Evolutionary conservation across 2,888 invertebrate species (phyloP), one percentile per base, ranked within the genome.

Genomic region (Hirtodrosophila alboralis): DNA sequence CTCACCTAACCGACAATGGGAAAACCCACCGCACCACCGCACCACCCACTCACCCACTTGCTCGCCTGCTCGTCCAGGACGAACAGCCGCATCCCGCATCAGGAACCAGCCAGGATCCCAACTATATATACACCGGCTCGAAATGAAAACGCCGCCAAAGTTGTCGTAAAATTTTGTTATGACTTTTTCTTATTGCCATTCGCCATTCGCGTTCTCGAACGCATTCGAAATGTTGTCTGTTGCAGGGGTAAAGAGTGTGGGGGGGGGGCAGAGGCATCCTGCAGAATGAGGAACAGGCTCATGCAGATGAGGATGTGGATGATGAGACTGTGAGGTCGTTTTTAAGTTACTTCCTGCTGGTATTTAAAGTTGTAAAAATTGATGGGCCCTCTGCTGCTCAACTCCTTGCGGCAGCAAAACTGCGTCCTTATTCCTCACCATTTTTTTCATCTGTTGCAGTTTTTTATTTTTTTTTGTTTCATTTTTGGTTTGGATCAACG

Each of bases 161-260:
- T 81, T 86, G 87, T 87, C 85, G 77, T 85, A 86, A 85, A 85
- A 85, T 85, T 86, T 86, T 84, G 83, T 85, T 85, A 85, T 86
- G 87, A 86, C 85, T 87, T 75, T 83, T 86, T 86, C 77, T 86
- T 80, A 81, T 85, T 83, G 80, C 84, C 69, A 54, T 68, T 69
- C 69, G 51, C 62, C 53, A 58, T 63, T 69, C 68, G 65, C 49
- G 60, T 69, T 71, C 72, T 71, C 62, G 58, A 71, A 68, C 77
- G 62, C 71, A 75, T 78, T 78, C 64, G 59, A 71, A 84, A 74
- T 74, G 63, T 57, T 58, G 47, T 53, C 62, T 34, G 57, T 31
- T 44, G 62, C 67, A 54, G 23, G 40, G 14, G 9, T 6, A 1
- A 4, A n/a, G n/a, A 1, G 1, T 14, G 13, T 2, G 1, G 2